Conservation (phyloP, 2,888 invertebrate species). For the Latheticus oryzae region DNA sequence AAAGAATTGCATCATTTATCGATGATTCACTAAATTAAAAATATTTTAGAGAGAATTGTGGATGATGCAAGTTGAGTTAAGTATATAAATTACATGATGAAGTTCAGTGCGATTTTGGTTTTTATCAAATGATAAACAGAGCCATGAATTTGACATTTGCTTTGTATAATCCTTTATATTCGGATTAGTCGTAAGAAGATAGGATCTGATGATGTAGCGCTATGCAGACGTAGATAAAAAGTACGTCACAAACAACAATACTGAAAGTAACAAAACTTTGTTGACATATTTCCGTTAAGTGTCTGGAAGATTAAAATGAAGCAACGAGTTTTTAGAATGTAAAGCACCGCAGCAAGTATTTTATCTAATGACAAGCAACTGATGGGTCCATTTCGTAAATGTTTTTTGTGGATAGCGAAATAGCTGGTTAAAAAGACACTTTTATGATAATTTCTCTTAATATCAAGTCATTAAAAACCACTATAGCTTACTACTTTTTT, state of each 20-base stretch:
- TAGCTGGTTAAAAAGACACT: constrained; percentile 24
- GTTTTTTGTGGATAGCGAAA: constrained; percentile 36
- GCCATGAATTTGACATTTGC: constrained; percentile 29
- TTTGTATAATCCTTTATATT: constrained; percentile 38
- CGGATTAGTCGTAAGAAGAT: constrained; percentile 34
- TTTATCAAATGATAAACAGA: constrained; percentile 9
- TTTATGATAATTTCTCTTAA: constrained; percentile 36
- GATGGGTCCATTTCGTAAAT: constrained; percentile 38
- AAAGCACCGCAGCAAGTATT: constrained; percentile 35
- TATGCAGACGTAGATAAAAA: constrained; percentile 34
- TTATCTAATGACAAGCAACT: constrained; percentile 39
- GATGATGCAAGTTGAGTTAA: no score
- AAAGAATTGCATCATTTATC: no score
- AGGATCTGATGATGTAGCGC: constrained; percentile 33
- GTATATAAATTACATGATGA: not conserved
- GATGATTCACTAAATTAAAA: no score
- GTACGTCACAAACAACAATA: constrained; percentile 42
- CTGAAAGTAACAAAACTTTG: constrained; percentile 36
- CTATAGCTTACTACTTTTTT: constrained; percentile 37
- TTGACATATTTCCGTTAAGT: constrained; percentile 42
- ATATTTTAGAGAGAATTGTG: no score
- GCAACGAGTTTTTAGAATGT: constrained; percentile 36
- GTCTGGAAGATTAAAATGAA: constrained; percentile 38
- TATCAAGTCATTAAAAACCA: constrained; percentile 45
- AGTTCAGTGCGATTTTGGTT: no score